Percentiles rank a stretch among this genome's conserved stretches.
Evolutionary conservation across 2,113 vertebrate genomes (phyloP).

Genomic region (Conger conger): DNA sequence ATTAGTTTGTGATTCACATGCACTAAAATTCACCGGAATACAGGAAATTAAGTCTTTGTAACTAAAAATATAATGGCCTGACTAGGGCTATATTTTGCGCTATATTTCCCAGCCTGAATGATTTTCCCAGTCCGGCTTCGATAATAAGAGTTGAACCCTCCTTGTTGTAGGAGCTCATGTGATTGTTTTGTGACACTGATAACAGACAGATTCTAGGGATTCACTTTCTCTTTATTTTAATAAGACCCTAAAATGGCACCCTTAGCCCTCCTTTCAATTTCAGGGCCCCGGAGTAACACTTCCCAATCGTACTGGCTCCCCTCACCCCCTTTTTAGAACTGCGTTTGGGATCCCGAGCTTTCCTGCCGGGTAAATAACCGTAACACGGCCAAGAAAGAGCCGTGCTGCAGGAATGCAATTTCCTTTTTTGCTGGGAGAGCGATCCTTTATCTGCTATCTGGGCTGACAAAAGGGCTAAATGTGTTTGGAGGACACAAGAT

Average conservation of each 20-base stretch:
- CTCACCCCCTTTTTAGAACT: slow-evolving; percentile 22
- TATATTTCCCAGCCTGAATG: too few species aligned
- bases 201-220: slow-evolving; percentile 37
- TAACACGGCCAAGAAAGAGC: slow-evolving; percentile 29
- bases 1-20: too few species aligned
- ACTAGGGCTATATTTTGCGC: too few species aligned
- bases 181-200: slow-evolving; percentile 60
- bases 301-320: slow-evolving; percentile 21
- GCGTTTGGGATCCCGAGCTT: slow-evolving; percentile 37
- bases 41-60: too few species aligned
- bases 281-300: slow-evolving; percentile 50
- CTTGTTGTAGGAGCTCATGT: slow-evolving; percentile 45
- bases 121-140: too few species aligned
- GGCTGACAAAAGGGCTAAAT: slow-evolving; percentile 20
- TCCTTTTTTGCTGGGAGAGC: slow-evolving; percentile 37
- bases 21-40: too few species aligned
- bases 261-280: slow-evolving; percentile 58
- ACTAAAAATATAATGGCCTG: too few species aligned
- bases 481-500: slow-evolving; percentile 22
- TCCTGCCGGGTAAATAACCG: slow-evolving; percentile 41
- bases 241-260: slow-evolving; percentile 49
- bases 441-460: slow-evolving; percentile 25
- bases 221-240: slow-evolving; percentile 32
- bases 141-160: slow-evolving; percentile 32
- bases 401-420: slow-evolving; percentile 38